Percentiles rank a stretch among this genome's conserved stretches.
These are phyloP conservation scores for Danio albolineatus DNA, from an alignment of 2,797 vertebrate species.

Conservation along the genomic window DNA sequence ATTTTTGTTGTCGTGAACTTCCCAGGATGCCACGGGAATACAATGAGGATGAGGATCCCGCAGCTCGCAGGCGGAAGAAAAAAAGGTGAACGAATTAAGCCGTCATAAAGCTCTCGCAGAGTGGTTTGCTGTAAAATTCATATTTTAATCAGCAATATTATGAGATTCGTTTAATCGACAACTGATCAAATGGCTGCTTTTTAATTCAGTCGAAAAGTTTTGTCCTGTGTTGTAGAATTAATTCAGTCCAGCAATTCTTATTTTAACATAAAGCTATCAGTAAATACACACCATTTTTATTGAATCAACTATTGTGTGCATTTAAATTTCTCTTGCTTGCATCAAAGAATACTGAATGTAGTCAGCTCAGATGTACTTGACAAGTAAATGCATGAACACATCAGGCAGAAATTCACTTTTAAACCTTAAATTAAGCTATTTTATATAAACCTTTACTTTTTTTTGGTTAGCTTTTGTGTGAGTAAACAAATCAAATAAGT, in stretches of 20 bases:
- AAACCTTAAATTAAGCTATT: background rate
- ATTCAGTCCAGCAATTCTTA: no score
- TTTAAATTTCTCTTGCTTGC: background rate
- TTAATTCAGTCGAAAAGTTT: no score
- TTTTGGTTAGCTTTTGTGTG: no score
- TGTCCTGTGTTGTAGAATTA: no score
- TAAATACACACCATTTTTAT: background rate
- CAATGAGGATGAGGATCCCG: slow-evolving; percentile 97
- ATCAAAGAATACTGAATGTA: background rate
- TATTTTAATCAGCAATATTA: background rate
- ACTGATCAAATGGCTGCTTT: background rate
- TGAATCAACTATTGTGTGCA: background rate
- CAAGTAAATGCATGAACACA: background rate
- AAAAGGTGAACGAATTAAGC: slow-evolving; percentile 83
- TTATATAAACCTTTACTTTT: no score
- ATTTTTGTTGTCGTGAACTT: slow-evolving; percentile 8
- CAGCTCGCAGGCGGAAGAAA: slow-evolving; percentile 95
- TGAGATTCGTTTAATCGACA: background rate
- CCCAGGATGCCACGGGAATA: slow-evolving; percentile 97
- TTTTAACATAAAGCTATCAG: no score
- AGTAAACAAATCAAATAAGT: no score
- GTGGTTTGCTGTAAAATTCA: no score
- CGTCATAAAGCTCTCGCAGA: no score
- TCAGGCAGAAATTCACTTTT: background rate
- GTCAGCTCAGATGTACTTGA: background rate